Evolutionary conservation across 2,888 invertebrate genomes (phyloP), one percentile per base, ranked within the genome.

Genomic region (Sphaerophoria taeniata): DNA sequence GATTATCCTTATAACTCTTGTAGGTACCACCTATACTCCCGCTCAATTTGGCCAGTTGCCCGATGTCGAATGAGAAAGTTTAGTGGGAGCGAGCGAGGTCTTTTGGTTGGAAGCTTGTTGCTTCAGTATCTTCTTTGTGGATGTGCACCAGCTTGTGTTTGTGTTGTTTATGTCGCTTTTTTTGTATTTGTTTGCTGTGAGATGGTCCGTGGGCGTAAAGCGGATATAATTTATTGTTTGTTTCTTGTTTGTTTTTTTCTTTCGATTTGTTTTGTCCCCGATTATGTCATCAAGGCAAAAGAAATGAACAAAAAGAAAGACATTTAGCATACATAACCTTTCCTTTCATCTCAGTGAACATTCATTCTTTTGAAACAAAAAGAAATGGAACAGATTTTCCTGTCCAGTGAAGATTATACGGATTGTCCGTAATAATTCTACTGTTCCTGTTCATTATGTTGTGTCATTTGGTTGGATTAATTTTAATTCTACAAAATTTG

Each of bases 221-320:
- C 73, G 78, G 78, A 78, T 83, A 83, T 83, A 83, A 83, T 83
- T 83, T 83, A 82, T 78, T 53, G 69, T n/a, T n/a, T n/a, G n/a
- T 39, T 60, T 78, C 51, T 60, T 47, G 6, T n/a, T n/a, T 7
- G n/a, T 9, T 47, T 34, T 58, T 67, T 51, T 4, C 55, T 33
- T 55, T 49, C 2, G 24, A 6, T 58, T 39, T 58, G 12, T 60
- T 60, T 14, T 9, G 36, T 7, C 24, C 3, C 11, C 31, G 58
- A 55, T 43, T 65, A 16, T 65, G 39, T 58, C 7, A 9, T 58
- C 31, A 56, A 53, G 36, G 79, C 51, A 24, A 49, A 45, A 24
- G 12, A 60, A 4, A 60, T 24, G 7, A 24, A 24, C 24, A 67
- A 53, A 58, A 34, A 16, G 47, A 65, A 2, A 49, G 33, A 82